Evolutionary conservation across 2,113 vertebrate genomes (phyloP).

Genomic region (Pao palembangensis): DNA sequence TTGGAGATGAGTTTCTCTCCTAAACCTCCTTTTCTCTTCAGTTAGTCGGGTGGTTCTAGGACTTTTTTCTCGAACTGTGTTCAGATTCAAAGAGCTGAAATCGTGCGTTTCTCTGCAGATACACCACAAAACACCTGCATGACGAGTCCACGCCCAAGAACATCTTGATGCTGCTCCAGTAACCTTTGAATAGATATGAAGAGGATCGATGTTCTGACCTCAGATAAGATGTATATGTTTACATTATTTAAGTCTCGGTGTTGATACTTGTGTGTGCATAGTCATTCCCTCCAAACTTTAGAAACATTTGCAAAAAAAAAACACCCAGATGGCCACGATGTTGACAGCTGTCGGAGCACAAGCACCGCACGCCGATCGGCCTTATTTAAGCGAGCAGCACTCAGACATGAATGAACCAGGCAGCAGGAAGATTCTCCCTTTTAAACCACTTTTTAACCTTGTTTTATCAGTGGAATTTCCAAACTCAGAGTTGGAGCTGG

Average conservation of each 20-base stretch:
- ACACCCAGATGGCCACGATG: conserved; percentile 63
- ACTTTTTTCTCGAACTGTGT: too few relatives aligned
- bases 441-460: conserved; percentile 15
- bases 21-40: background rate
- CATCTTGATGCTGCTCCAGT: conserved; percentile 97
- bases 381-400: conserved; percentile 65
- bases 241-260: conserved; percentile 99
- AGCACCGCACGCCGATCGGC: conserved; percentile 71
- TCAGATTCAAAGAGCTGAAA: too few relatives aligned
- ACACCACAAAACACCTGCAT: conserved; percentile 99
- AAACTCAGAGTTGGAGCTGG: background rate
- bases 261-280: conserved; percentile 86
- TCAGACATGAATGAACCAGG: conserved; percentile 21
- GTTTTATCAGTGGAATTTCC: conserved; percentile 12
- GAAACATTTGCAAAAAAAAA: conserved; percentile 74
- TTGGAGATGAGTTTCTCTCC: conserved; percentile 64
- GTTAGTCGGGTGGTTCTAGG: too few relatives aligned
- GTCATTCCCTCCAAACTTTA: conserved; percentile 75
- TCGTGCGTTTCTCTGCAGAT: conserved; percentile 69
- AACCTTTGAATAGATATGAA: conserved; percentile 71
- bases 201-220: conserved; percentile 90
- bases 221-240: conserved; percentile 99
- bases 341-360: conserved; percentile 63
- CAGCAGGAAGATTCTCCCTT: conserved; percentile 4
- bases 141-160: conserved; percentile 98